Evolutionary conservation across 2,888 invertebrate species (phyloP), one percentile per base, ranked within the genome.

Genomic region (Liopterus haemorrhoidalis): DNA sequence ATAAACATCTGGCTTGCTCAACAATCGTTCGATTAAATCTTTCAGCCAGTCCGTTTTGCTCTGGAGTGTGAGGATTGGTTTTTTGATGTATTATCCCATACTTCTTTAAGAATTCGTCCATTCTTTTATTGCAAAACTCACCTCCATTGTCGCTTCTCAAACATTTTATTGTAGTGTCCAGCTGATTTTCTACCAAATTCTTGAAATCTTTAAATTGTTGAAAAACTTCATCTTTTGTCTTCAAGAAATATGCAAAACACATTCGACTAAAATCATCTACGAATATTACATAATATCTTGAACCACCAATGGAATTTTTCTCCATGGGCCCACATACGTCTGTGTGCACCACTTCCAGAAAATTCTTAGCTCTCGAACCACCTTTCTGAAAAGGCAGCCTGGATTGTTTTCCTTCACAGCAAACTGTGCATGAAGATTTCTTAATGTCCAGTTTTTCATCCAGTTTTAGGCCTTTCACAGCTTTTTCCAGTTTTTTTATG

Each of bases 321-420:
- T 54, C 51, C 54, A 58, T 59, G 1, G 57, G 59, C 9, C 58
- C 58, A 51, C 57, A 58, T 5, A 61, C 18, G 40, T 61, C 59
- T 5, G 54, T 49, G 49, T 59, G 61, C 8, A 61, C 44, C n/a
- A 58, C 14, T 30, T 58, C 52, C 11, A 61, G 49, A 45, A 37
- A 49, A 52, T 40, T 38, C 19, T 11, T 53, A 11, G 54, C 56
- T 49, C 54, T 55, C 5, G 47, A 46, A 3, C 47, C 46, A 15
- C 31, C 40, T 22, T 51, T 45, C 22, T 40, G 16, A 41, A 60
- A 62, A 4, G 57, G 56, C 6, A 59, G 48, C 15, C 57, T 49
- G 14, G 48, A 20, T 27, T 60, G 57, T 43, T 60, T 62, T 0
- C 55, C 59, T 28, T 61, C 56, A 49, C 46, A 49, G 36, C 58